These are phyloP conservation scores for Sesamia nonagrioides DNA, from an alignment of 1,140 invertebrate species.

Conservation along the genomic window DNA sequence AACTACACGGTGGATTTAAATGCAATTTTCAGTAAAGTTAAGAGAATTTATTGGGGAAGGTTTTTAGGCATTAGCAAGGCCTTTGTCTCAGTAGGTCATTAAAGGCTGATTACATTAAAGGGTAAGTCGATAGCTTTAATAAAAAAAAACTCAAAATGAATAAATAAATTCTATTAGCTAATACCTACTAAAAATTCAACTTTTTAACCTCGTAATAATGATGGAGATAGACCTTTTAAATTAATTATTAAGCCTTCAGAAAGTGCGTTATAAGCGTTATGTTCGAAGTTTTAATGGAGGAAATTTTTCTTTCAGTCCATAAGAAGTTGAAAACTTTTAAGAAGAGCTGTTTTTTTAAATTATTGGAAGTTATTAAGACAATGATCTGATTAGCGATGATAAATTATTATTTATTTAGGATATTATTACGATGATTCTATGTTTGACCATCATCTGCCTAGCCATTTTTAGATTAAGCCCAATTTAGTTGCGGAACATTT, in stretches of 20 bases:
- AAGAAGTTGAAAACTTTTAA: conserved; percentile 18
- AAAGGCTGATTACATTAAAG: too few species aligned
- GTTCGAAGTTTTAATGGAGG: conserved; percentile 37
- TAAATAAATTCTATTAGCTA: background rate
- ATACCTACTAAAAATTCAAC: conserved; percentile 16
- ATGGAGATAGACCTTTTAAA: conserved; percentile 34
- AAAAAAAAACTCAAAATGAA: background rate
- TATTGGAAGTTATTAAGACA: conserved; percentile 1
- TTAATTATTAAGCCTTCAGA: conserved; percentile 45
- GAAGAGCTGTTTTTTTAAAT: conserved; percentile 21
- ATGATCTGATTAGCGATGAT: background rate
- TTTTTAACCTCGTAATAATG: conserved; percentile 42
- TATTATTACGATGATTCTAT: too few species aligned
- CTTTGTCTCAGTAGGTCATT: too few species aligned
- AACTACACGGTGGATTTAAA: too few species aligned
- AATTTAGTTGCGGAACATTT: too few species aligned
- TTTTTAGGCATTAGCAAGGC: too few species aligned
- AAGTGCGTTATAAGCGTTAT: conserved; percentile 48
- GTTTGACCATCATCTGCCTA: too few species aligned
- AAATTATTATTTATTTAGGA: background rate
- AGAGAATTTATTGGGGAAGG: too few species aligned
- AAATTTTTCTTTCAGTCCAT: conserved; percentile 43
- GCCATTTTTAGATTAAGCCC: too few species aligned
- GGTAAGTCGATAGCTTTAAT: too few species aligned
- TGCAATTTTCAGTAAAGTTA: too few species aligned